Base-by-base conservation (phyloP, 1,140 invertebrate genomes). In the Cotesia vestalis region DNA sequence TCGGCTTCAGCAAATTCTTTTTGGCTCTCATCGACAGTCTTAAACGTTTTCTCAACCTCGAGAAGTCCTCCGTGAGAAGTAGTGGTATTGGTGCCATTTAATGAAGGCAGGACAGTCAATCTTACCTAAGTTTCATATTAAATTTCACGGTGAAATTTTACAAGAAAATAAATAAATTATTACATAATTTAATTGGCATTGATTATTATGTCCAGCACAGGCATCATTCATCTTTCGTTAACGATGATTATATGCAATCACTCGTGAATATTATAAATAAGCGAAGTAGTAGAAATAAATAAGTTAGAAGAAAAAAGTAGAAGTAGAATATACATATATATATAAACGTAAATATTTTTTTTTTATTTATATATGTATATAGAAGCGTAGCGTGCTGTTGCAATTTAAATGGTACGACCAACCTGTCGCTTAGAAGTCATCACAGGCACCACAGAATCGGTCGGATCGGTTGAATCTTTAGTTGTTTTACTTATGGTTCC, bases 31-130 rank as follows among this genome's bases (percentile, higher is more conserved):
- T 94, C 92, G 12, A 94, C 92, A 11, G 91, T 87, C 72, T 91
- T 87, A 81, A 91, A 91, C 20, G 90, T 91, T 63, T 89, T 89
- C 76, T 93, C 92, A 8, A 93, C 92, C 84, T 94, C 92, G 55
- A 94, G 83, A 35, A 94, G 82, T 11, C 92, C 92, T 40, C 91
- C 92, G 78, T 94, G 92, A 0, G 92, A 93, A 8, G 91, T 92
- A 1, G 92, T 93, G 0, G 86, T 88, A 76, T 93, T 93, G 8
- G 89, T 89, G 71, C 89, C 89, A 79, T 92, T 90, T 34, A 90
- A 78, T 14, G 90, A 88, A 40, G 93, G 92, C 66, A 94, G 83
- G 46, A 94, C 92, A 40, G 91, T 93, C 76, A 94, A 84, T 73
- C 89, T 88, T 57, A 94, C 90, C 76, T 90, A 84, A 82, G 88